These are phyloP conservation scores for Ianthella basta DNA, from an alignment of 37 sponge, comb jelly and placozoan genomes.

Conservation along the genomic window DNA sequence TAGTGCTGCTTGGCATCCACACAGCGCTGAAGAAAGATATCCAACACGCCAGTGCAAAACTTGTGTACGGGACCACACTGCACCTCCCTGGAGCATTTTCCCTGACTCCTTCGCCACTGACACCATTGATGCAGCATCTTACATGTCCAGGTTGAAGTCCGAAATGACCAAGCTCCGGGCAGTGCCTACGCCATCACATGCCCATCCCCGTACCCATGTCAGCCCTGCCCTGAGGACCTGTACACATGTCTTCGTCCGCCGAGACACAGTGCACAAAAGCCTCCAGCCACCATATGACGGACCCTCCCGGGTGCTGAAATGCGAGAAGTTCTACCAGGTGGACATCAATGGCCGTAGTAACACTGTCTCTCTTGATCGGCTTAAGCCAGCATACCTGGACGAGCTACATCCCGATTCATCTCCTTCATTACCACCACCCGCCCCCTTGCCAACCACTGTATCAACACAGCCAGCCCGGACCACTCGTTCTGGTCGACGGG, in stretches of 20 bases:
- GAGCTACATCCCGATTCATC: no score
- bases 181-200: neutral
- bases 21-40: constrained; percentile 63
- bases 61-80: constrained; percentile 71
- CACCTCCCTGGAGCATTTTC: constrained; percentile 68
- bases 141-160: neutral
- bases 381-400: neutral
- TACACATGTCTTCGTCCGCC: constrained; percentile 4
- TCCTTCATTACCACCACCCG: no score
- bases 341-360: no score
- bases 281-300: constrained; percentile 17
- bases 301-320: neutral
- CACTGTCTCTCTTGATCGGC: constrained; percentile 19
- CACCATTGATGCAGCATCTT: neutral
- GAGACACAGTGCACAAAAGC: neutral
- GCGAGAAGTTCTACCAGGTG: no score
- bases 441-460: no score
- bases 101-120: constrained; percentile 1
- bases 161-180: neutral
- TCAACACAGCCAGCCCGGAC: no score
- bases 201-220: constrained; percentile 4
- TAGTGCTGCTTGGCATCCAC: constrained; percentile 66
- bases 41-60: constrained; percentile 54
- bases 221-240: neutral
- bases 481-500: neutral